Base-by-base conservation (phyloP, 2,888 invertebrate genomes). In the Dicycla oo region DNA sequence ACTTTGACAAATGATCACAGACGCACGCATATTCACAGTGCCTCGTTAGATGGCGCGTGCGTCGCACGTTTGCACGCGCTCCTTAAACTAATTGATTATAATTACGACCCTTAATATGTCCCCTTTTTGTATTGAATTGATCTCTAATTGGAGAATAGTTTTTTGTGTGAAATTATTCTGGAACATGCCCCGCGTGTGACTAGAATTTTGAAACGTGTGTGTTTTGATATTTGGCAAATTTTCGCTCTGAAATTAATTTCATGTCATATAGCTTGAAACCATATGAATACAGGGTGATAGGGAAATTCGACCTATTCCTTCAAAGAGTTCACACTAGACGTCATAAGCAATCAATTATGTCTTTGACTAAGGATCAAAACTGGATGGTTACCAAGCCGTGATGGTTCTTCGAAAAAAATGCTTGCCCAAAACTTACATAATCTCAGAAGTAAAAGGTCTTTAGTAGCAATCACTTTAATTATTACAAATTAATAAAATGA, bases 21-120 rank as follows among this genome's bases (percentile, higher is more conserved):
- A 49, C 69, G 67, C 69, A 69, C 87, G 89, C n/a, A n/a, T n/a
- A n/a, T 91, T 91, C 91, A 89, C 89, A 90, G 88, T 53, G 83
- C 87, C 90, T 93, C 90, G 91, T 94, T 93, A 94, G 83, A 78
- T 75, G 91, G 75, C 93, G 91, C 93, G 94, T 94, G 95, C 77
- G 77, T 69, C 78, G 83, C 94, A 92, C 93, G 93, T 90, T 93
- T 84, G 88, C 84, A 81, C 60, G 81, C 81, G 83, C 69, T 70
- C 72, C 67, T 71, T 88, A 87, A 87, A 84, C 93, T 94, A 94
- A 94, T 94, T 94, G 93, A 91, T 92, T 91, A 91, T 91, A 92
- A 94, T 93, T 91, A 80, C 76, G 65, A 47, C 86, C 84, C 87
- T 86, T 88, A 85, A 88, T 89, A 91, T 88, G 84, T 88, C 86